A percentile compares a stretch with the other conserved stretches of the same genome.
These are phyloP conservation scores for Calliopsis andreniformis DNA, from an alignment of 1,140 invertebrate genomes.

Conservation along the genomic window DNA sequence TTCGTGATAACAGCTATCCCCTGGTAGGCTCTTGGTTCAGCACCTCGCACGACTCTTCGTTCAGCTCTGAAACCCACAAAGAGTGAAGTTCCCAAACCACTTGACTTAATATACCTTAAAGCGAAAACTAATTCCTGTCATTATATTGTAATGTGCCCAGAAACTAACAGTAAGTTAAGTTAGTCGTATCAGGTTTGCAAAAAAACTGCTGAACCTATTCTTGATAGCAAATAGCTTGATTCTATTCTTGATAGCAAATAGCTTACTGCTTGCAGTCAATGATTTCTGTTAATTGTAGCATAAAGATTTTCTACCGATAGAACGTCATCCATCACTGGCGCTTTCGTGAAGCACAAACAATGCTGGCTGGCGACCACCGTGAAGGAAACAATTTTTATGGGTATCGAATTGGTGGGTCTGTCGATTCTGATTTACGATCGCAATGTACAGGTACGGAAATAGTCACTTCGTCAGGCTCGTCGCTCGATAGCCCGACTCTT, in stretches of 20 bases:
- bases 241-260: neutral
- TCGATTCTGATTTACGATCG: constrained; percentile 60
- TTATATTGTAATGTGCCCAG: no score
- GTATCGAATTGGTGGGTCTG: constrained; percentile 36
- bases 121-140: no score
- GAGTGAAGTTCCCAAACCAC: no score
- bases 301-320: neutral
- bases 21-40: no score
- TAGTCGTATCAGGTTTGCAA: no score
- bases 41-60: no score
- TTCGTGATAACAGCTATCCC: no score
- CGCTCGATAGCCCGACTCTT: constrained; percentile 47
- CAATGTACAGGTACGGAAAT: constrained; percentile 51
- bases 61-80: no score
- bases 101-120: no score
- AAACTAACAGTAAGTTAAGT: no score
- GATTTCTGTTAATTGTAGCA: constrained; percentile 18
- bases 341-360: constrained; percentile 35
- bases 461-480: constrained; percentile 64
- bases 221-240: no score
- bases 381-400: constrained; percentile 61
- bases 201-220: no score
- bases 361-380: constrained; percentile 16
- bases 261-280: neutral
- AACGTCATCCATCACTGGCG: constrained; percentile 11